A percentile compares a stretch with the other conserved stretches of the same genome.
phyloP scores from a whole-genome alignment of 1,140 invertebrate genomes.

The Lamellibrachia luymesi region DNA sequence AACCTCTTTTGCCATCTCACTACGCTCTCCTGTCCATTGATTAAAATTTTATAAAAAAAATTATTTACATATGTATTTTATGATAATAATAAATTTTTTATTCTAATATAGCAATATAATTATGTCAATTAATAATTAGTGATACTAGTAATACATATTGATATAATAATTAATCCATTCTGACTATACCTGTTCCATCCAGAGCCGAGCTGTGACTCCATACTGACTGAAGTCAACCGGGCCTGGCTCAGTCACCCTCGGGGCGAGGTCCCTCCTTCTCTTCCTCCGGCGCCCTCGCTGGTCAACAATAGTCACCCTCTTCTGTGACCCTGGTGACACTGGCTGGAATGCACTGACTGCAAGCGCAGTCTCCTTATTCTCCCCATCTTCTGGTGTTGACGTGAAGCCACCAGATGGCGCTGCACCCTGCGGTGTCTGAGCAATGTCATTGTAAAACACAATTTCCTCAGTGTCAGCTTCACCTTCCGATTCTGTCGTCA shows the following conservation, averaged over 20 bases:
- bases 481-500: conserved; percentile 20
- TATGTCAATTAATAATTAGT: no score
- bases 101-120: no score
- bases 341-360: background rate
- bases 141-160: background rate
- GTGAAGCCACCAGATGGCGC: background rate
- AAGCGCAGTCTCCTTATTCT: background rate
- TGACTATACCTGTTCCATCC: conserved; percentile 28
- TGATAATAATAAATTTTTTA: no score
- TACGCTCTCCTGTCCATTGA: no score
- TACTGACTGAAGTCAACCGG: conserved; percentile 26
- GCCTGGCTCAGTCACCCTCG: conserved; percentile 21
- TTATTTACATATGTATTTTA: no score
- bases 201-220: conserved; percentile 22
- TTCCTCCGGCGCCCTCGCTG: background rate
- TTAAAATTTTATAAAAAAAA: no score
- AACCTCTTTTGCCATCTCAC: background rate
- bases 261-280: conserved; percentile 5
- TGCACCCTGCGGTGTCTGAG: background rate
- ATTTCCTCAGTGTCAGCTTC: conserved; percentile 17
- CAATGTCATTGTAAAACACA: background rate
- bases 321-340: background rate
- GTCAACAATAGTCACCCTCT: conserved; percentile 18
- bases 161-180: background rate
- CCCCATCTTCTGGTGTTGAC: background rate